Conservation (phyloP, 2,888 invertebrate genomes). For the Anoncus sp. region DNA sequence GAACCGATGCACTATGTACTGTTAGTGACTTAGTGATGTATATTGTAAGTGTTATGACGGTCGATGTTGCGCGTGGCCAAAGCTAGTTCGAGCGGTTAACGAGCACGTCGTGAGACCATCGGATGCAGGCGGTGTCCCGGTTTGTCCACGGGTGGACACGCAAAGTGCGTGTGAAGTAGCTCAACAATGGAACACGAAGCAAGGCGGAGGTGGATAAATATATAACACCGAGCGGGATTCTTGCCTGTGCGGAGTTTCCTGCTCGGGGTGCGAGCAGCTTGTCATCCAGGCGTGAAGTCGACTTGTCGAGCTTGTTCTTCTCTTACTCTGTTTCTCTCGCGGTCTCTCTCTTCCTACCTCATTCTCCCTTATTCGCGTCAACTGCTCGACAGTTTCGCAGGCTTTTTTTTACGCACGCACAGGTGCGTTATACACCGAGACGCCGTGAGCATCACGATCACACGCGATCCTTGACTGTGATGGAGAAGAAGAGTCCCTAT, state of each 20-base stretch:
- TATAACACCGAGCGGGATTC: conserved; percentile 34
- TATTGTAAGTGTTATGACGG: background rate
- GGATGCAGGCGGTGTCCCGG: conserved; percentile 27
- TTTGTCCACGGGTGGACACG: conserved; percentile 40
- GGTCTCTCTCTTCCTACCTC: conserved; percentile 13
- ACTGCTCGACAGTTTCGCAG: conserved; percentile 45
- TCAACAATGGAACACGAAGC: conserved; percentile 50
- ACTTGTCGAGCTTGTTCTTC: conserved; percentile 40
- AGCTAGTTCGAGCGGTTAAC: conserved; percentile 38
- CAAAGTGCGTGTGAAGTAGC: conserved; percentile 56
- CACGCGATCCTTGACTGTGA: conserved; percentile 42
- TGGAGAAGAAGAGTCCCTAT: background rate
- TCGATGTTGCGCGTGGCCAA: conserved; percentile 32
- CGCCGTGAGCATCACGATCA: conserved; percentile 47
- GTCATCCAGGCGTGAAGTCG: conserved; percentile 57
- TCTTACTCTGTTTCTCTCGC: conserved; percentile 18
- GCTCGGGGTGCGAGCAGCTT: conserved; percentile 42
- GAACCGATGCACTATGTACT: too few species aligned
- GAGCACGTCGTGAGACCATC: conserved; percentile 26
- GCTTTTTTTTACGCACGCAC: conserved; percentile 55
- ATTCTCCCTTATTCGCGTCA: conserved; percentile 22
- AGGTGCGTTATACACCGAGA: conserved; percentile 9
- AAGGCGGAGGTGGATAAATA: background rate
- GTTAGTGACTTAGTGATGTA: too few species aligned
- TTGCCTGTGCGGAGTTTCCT: conserved; percentile 6